phyloP scores from a whole-genome alignment of 2,113 vertebrate genomes.

The Pollimyrus isidori region DNA sequence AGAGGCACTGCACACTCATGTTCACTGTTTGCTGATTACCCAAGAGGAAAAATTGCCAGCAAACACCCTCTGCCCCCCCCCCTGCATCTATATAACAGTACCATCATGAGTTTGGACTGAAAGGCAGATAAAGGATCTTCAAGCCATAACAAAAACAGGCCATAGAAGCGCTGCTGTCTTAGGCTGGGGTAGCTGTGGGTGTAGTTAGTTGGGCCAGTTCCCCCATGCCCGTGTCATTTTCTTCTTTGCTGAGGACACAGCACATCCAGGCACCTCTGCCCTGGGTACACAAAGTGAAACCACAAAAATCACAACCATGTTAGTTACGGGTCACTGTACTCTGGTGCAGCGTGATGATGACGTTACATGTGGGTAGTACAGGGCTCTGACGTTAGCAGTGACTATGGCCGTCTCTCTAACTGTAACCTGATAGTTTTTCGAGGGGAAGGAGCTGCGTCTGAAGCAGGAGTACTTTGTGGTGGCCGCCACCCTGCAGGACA shows the following conservation, averaged over 20 bases:
- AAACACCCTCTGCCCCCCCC: not conserved
- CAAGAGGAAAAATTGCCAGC: not conserved
- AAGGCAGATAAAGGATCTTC: not conserved
- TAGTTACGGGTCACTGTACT: not conserved
- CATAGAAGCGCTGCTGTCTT: not conserved
- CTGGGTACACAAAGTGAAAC: not conserved
- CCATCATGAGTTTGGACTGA: not conserved
- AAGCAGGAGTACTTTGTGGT: conserved; percentile 86
- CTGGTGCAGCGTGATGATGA: not conserved
- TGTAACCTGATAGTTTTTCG: conserved; percentile 64
- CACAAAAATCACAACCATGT: not conserved
- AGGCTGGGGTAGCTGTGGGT: not conserved
- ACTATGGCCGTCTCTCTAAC: not conserved
- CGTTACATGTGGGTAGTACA: not conserved
- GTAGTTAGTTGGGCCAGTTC: not conserved
- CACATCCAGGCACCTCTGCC: not conserved
- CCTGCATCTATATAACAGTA: not conserved
- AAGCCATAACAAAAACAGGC: not conserved
- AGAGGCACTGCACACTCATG: not conserved
- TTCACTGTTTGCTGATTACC: not conserved
- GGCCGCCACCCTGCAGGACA: conserved; percentile 78
- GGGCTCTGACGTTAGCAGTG: not conserved
- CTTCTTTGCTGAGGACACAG: not conserved
- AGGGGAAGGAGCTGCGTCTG: conserved; percentile 79
- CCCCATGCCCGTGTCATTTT: not conserved